phyloP scores from a whole-genome alignment of 2,888 invertebrate genomes.

The Eupeodes luniger region DNA sequence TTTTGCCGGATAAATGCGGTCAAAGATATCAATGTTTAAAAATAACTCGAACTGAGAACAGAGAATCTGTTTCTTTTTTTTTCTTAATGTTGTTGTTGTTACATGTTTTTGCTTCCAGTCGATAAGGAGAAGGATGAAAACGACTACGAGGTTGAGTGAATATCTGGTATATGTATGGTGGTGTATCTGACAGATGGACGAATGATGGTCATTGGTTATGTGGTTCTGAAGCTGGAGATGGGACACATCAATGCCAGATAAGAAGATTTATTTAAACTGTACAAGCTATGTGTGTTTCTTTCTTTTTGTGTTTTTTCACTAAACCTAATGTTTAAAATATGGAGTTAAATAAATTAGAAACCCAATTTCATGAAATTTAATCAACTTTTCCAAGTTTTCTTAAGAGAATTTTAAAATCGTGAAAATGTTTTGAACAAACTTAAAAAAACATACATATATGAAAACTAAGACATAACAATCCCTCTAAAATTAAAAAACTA shows the following conservation, averaged over 20 bases:
- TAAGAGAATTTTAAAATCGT: too few relatives aligned
- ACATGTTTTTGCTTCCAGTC: constrained; percentile 11
- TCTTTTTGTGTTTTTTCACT: neutral
- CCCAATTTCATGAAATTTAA: too few relatives aligned
- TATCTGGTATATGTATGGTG: neutral
- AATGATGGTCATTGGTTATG: constrained; percentile 20
- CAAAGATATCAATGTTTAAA: constrained; percentile 71
- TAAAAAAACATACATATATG: too few relatives aligned
- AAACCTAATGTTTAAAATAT: neutral
- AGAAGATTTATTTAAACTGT: constrained; percentile 1
- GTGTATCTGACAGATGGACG: constrained; percentile 33
- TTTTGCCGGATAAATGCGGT: constrained; percentile 59
- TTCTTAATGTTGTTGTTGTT: neutral
- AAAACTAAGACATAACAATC: too few relatives aligned
- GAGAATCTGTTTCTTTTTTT: neutral
- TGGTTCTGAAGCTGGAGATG: neutral
- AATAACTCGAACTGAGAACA: constrained; percentile 58
- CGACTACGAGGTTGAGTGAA: too few relatives aligned
- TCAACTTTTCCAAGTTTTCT: too few relatives aligned
- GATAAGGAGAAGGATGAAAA: too few relatives aligned
- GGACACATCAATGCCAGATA: constrained; percentile 19
- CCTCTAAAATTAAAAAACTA: too few relatives aligned
- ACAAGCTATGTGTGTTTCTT: neutral
- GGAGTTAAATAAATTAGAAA: too few relatives aligned
- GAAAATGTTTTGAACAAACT: too few relatives aligned